These are phyloP conservation scores for Labia minor DNA, from an alignment of 2,888 invertebrate genomes.

Conservation along the genomic window DNA sequence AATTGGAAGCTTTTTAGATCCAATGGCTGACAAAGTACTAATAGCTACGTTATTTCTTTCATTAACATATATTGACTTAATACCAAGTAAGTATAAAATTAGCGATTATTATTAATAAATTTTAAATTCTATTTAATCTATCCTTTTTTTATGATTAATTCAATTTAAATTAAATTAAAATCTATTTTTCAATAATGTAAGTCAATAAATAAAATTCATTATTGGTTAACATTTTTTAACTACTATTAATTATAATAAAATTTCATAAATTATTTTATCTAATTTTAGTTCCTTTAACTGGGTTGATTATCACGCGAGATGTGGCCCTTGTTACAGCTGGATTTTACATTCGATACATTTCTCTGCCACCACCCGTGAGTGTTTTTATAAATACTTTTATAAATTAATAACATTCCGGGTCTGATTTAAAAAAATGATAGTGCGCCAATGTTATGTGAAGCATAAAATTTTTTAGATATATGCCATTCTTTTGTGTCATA, in stretches of 20 bases:
- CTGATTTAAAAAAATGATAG: too few relatives aligned
- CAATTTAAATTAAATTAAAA: background rate
- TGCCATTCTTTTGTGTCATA: background rate
- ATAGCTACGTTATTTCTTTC: slow-evolving; percentile 80
- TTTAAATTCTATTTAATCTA: background rate
- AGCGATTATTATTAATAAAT: too few relatives aligned
- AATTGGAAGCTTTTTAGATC: slow-evolving; percentile 90
- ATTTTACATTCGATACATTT: slow-evolving; percentile 81
- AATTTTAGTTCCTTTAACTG: slow-evolving; percentile 51
- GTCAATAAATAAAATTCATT: too few relatives aligned
- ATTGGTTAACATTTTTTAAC: too few relatives aligned
- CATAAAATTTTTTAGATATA: background rate
- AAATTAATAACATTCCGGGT: too few relatives aligned
- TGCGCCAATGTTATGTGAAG: background rate
- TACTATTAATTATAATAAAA: too few relatives aligned
- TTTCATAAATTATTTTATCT: slow-evolving; percentile 17
- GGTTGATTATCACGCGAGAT: slow-evolving; percentile 76
- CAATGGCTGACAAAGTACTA: slow-evolving; percentile 91
- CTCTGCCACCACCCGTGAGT: slow-evolving; percentile 79
- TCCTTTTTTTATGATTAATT: background rate
- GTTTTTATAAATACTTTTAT: slow-evolving; percentile 15
- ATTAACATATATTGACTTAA: slow-evolving; percentile 71
- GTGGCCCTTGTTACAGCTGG: slow-evolving; percentile 68
- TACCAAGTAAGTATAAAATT: slow-evolving; percentile 51
- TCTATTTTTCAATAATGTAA: too few relatives aligned